Evolutionary conservation across 64 coral and sea anemone species (phyloP), one percentile per base, ranked within the genome.

Genomic region (Catalaphyllia jardinei): DNA sequence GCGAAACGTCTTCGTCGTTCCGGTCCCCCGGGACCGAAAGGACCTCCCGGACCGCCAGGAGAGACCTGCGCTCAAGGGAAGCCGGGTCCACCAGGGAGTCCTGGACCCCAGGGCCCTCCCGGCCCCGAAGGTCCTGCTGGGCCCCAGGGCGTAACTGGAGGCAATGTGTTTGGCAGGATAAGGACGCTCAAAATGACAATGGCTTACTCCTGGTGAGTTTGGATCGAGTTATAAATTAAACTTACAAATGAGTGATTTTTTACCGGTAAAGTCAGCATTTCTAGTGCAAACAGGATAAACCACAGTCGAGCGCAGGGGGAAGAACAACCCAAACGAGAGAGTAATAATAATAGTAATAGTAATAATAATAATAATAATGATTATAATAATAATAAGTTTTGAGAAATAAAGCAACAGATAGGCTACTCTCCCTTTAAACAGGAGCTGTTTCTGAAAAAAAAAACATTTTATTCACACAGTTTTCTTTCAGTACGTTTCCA

Each of bases 71-170:
- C 38, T 0, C 76, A 20, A 55, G 76, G 76, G 54, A 13, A 11
- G 49, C 8, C 1, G 20, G 76, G 76, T 25, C 22, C 19, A 27
- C 76, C 46, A 22, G 76, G 76, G 24, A 25, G 0, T 28, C 51
- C 76, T 27, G 76, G 76, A 8, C 0, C 51, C 42, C 22, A 25
- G 49, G 76, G 76, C 20, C 76, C 38, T 25, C 76, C 42, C 22
- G 76, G 76, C 12, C 42, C 42, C 29, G n/a, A 59, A 78, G 76
- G 76, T 28, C 76, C 76, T 78, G 46, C 76, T 78, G 76, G 76
- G 38, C 51, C 74, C 38, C 74, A 76, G 31, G 74, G 74, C 71
- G 76, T 78, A 78, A 78, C 76, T 78, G 76, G 51, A 78, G 54
- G 38, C 76, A 78, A 28, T 78, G 76, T 55, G 76, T 78, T 55